Conservation (phyloP, 2,888 invertebrate species). For the Thymelicus lineola region DNA sequence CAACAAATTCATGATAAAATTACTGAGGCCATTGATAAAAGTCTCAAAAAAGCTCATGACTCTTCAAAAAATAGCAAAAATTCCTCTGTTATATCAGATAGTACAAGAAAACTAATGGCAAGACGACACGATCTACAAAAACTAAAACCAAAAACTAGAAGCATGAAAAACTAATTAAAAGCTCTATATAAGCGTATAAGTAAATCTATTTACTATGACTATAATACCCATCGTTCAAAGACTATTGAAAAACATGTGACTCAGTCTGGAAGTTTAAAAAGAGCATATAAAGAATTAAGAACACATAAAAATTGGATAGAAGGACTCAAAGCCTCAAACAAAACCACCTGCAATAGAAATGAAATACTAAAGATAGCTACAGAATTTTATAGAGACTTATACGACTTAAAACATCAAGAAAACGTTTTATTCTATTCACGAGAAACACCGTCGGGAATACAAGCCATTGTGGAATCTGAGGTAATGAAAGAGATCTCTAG, state of each 20-base stretch:
- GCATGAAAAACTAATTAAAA: slow-evolving; percentile 35
- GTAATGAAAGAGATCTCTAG: too few relatives aligned
- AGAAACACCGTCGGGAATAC: too few relatives aligned
- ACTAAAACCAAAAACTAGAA: slow-evolving; percentile 34
- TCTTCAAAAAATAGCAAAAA: too few relatives aligned
- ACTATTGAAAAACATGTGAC: slow-evolving; percentile 2
- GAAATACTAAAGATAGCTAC: too few relatives aligned
- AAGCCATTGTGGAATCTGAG: too few relatives aligned
- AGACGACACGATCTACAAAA: slow-evolving; percentile 36
- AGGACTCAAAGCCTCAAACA: slow-evolving; percentile 7
- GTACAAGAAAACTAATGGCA: slow-evolving; percentile 19
- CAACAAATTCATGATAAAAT: background rate
- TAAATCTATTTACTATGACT: slow-evolving; percentile 3
- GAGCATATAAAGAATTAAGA: slow-evolving; percentile 28
- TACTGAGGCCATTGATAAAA: background rate
- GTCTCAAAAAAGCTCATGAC: background rate
- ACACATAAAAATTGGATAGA: slow-evolving; percentile 28
- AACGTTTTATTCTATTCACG: too few relatives aligned
- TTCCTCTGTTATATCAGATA: slow-evolving; percentile 17
- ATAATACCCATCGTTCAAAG: background rate
- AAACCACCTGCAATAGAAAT: slow-evolving; percentile 17
- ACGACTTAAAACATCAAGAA: too few relatives aligned
- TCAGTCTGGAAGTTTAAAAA: slow-evolving; percentile 7
- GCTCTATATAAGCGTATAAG: slow-evolving; percentile 32
- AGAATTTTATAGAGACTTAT: too few relatives aligned